Conservation (phyloP, 2,888 invertebrate genomes). For the Synanthedon vespiformis region DNA sequence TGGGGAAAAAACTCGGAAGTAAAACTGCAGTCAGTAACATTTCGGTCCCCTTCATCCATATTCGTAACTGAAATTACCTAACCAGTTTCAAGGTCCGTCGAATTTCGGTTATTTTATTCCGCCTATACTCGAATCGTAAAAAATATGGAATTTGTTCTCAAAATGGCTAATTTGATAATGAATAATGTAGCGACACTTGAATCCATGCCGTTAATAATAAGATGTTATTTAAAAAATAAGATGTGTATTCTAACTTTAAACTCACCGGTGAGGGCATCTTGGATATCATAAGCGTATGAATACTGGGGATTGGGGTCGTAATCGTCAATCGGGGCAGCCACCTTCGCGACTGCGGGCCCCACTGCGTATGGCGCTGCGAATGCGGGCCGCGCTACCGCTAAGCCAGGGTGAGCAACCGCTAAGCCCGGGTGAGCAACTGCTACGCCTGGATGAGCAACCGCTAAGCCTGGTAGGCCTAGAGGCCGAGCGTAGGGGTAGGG, state of each 20-base stretch:
- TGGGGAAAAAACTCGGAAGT: too few relatives aligned
- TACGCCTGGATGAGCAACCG: slow-evolving; percentile 16
- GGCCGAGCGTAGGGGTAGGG: slow-evolving; percentile 38
- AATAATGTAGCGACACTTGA: too few relatives aligned
- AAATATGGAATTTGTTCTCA: too few relatives aligned
- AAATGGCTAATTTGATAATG: too few relatives aligned
- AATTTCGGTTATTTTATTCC: too few relatives aligned
- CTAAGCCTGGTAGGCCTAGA: slow-evolving; percentile 17
- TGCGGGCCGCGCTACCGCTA: slow-evolving; percentile 32
- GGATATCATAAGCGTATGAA: slow-evolving; percentile 77
- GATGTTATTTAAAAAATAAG: not conserved
- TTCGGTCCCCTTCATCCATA: too few relatives aligned
- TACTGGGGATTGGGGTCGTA: slow-evolving; percentile 76
- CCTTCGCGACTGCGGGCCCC: slow-evolving; percentile 37
- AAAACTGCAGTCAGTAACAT: too few relatives aligned
- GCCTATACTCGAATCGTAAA: too few relatives aligned
- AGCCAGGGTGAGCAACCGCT: slow-evolving; percentile 17
- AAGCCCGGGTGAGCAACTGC: slow-evolving; percentile 12
- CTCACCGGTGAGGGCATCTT: slow-evolving; percentile 75
- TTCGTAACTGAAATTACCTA: too few relatives aligned
- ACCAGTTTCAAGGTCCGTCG: too few relatives aligned
- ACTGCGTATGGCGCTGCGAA: slow-evolving; percentile 20
- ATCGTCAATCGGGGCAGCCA: slow-evolving; percentile 61
- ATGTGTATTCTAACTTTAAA: slow-evolving; percentile 9
- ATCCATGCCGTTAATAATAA: too few relatives aligned